Percentiles rank a stretch among this genome's conserved stretches.
These are phyloP conservation scores for Tetragonisca angustula DNA, from an alignment of 2,888 invertebrate species.

Conservation along the genomic window DNA sequence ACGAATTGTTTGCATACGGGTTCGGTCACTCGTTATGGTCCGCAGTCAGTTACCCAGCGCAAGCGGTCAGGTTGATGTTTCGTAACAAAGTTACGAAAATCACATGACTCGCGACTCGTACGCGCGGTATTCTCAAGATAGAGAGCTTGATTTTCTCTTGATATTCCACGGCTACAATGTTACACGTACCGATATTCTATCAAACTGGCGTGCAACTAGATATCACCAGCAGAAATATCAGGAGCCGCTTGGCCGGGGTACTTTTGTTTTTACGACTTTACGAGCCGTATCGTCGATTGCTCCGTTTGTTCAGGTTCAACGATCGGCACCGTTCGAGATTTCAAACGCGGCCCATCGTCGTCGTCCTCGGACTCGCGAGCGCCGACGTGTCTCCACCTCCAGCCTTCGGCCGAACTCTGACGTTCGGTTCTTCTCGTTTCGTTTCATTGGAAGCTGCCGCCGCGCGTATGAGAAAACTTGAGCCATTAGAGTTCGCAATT, in stretches of 20 bases:
- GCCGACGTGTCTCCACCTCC: conserved; percentile 13
- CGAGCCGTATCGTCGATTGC: conserved; percentile 72
- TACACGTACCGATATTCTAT: not conserved
- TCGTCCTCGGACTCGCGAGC: conserved; percentile 51
- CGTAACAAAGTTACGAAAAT: too few relatives aligned
- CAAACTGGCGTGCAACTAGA: conserved; percentile 18
- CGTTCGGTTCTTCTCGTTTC: conserved; percentile 31
- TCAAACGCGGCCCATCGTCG: conserved; percentile 57
- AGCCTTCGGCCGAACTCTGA: conserved; percentile 16
- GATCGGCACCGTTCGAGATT: conserved; percentile 62
- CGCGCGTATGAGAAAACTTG: conserved; percentile 55
- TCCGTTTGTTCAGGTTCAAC: conserved; percentile 74
- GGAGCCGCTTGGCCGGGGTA: conserved; percentile 59
- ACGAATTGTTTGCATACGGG: too few relatives aligned
- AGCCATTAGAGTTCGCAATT: conserved; percentile 59
- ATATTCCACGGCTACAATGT: not conserved
- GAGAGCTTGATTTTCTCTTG: conserved; percentile 21
- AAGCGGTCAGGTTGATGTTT: too few relatives aligned
- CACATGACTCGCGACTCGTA: too few relatives aligned
- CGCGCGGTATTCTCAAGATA: too few relatives aligned
- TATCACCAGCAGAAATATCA: conserved; percentile 38
- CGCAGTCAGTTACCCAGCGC: too few relatives aligned
- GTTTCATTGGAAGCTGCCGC: conserved; percentile 34
- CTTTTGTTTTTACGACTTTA: conserved; percentile 75
- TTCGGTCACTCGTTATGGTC: too few relatives aligned